phyloP scores from a whole-genome alignment of 1,140 invertebrate species.

The Drosophila eugracilis region DNA sequence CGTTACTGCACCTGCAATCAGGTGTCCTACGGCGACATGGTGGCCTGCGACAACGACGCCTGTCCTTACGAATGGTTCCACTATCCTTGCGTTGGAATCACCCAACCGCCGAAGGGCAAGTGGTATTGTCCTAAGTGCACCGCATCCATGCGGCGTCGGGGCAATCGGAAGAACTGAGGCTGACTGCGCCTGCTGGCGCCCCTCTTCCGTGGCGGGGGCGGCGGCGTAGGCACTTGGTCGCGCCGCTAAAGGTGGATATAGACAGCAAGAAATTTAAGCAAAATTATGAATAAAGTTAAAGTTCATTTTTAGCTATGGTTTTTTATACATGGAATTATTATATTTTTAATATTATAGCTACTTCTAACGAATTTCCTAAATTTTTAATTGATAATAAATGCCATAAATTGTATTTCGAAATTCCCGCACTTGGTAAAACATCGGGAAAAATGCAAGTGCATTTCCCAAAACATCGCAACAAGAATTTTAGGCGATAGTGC shows the following conservation, averaged over 20 bases:
- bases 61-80: slow-evolving; percentile 99
- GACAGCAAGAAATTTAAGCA: not conserved
- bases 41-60: slow-evolving; percentile 98
- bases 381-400: too few species aligned
- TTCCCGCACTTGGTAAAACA: not conserved
- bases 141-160: slow-evolving; percentile 94
- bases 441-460: not conserved
- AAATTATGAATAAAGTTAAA: slow-evolving; percentile 4
- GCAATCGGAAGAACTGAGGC: slow-evolving; percentile 89
- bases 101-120: slow-evolving; percentile 97
- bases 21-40: slow-evolving; percentile 99
- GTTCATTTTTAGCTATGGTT: too few species aligned
- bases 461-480: not conserved
- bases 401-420: not conserved
- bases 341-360: too few species aligned
- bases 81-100: slow-evolving; percentile 98
- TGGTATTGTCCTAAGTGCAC: slow-evolving; percentile 99
- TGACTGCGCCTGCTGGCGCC: slow-evolving; percentile 25
- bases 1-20: slow-evolving; percentile 99
- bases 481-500: not conserved
- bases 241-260: not conserved
- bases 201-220: slow-evolving; percentile 23
- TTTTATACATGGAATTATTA: too few species aligned
- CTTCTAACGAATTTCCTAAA: too few species aligned
- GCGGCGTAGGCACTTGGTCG: slow-evolving; percentile 7